These are phyloP conservation scores for Julus scanicus DNA, from an alignment of 2,888 invertebrate genomes.

Conservation along the genomic window DNA sequence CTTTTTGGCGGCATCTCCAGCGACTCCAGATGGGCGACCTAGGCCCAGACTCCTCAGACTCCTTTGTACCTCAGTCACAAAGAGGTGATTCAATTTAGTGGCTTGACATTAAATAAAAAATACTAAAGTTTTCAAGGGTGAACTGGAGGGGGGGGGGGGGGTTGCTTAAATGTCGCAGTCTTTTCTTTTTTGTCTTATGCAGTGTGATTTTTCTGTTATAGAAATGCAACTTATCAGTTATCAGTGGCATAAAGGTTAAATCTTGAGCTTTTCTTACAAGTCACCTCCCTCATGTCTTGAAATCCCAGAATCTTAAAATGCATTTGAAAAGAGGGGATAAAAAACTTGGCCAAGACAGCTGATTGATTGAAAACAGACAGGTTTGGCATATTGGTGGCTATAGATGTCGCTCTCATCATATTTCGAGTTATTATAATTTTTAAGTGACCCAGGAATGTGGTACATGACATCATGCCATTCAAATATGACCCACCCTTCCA, in stretches of 20 bases:
- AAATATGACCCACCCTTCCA: not conserved
- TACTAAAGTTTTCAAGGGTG: no score
- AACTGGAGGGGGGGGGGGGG: no score
- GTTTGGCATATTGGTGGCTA: not conserved
- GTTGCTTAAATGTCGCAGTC: no score
- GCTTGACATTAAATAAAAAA: no score
- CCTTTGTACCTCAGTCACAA: no score
- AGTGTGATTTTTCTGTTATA: no score
- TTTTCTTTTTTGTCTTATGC: no score
- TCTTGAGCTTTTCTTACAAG: not conserved
- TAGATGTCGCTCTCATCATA: not conserved
- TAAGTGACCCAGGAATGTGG: not conserved
- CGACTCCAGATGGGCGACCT: no score
- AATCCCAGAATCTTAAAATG: not conserved
- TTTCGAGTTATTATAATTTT: slow-evolving; percentile 5
- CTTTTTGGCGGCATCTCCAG: no score
- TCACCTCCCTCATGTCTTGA: not conserved
- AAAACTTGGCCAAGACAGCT: not conserved
- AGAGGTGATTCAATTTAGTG: no score
- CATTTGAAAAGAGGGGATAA: not conserved
- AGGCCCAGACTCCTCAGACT: no score
- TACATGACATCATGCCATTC: not conserved
- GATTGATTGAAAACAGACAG: not conserved
- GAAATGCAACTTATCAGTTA: no score
- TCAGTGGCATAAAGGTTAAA: not conserved